A percentile compares a stretch with the other conserved stretches of the same genome.
phyloP scores from a whole-genome alignment of 2,888 invertebrate species.

The Rapana venosa region DNA sequence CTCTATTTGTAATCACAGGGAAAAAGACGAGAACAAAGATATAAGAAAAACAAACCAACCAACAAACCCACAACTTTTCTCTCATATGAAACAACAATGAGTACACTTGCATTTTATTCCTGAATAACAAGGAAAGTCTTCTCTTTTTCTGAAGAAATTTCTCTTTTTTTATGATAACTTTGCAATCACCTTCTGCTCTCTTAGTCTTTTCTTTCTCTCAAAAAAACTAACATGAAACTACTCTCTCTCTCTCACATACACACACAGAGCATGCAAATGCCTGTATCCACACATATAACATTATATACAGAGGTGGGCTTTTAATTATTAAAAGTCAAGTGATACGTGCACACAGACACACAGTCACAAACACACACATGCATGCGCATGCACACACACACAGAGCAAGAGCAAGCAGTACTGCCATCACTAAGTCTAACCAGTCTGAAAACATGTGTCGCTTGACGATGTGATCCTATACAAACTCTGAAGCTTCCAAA shows the following conservation, averaged over 20 bases:
- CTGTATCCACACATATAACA: too few species aligned
- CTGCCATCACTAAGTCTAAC: too few species aligned
- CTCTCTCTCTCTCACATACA: not conserved
- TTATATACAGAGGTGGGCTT: not conserved
- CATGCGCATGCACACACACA: too few species aligned
- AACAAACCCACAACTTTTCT: not conserved
- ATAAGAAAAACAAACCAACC: not conserved
- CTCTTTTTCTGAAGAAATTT: constrained; percentile 17
- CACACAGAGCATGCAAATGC: too few species aligned
- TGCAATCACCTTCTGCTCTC: not conserved
- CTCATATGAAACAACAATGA: not conserved
- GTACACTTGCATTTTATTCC: not conserved
- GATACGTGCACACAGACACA: not conserved
- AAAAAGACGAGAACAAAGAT: not conserved
- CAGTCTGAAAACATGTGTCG: too few species aligned
- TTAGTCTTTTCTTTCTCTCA: too few species aligned
- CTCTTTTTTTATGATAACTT: constrained; percentile 8
- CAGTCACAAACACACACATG: too few species aligned
- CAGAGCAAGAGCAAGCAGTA: too few species aligned
- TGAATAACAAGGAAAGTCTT: not conserved
- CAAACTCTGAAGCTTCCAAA: not conserved
- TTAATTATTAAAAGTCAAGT: not conserved
- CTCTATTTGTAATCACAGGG: not conserved
- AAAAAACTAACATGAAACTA: too few species aligned
- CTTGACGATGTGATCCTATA: not conserved